A percentile compares a stretch with the other conserved stretches of the same genome.
phyloP scores from a whole-genome alignment of 2,888 invertebrate species.

The Thymelicus lineola region DNA sequence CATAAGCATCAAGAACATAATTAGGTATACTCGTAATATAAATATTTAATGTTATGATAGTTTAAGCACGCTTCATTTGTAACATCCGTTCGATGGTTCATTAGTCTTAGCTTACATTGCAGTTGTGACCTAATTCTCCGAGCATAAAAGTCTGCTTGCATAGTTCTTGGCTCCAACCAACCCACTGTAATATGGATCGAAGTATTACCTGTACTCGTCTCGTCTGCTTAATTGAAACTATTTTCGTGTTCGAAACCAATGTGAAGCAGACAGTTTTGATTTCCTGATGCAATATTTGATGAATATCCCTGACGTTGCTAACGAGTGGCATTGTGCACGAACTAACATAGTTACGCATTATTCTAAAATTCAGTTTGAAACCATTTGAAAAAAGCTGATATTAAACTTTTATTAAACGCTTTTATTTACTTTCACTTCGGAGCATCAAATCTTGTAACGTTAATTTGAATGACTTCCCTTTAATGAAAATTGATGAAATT shows the following conservation, averaged over 20 bases:
- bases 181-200: constrained; percentile 40
- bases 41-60: constrained; percentile 10
- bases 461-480: no score
- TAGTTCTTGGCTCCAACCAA: constrained; percentile 43
- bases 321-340: constrained; percentile 35
- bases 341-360: constrained; percentile 29
- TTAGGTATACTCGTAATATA: constrained; percentile 1
- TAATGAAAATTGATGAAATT: no score
- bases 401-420: no score
- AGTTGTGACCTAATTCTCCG: constrained; percentile 47
- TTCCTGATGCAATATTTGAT: constrained; percentile 35
- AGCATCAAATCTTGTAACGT: no score
- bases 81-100: constrained; percentile 9
- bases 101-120: constrained; percentile 31
- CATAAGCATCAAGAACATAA: no score
- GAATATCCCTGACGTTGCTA: constrained; percentile 27
- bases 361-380: constrained; percentile 23
- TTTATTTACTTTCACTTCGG: no score
- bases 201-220: constrained; percentile 34
- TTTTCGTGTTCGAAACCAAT: constrained; percentile 41
- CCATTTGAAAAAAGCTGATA: not conserved
- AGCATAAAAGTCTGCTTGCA: constrained; percentile 44
- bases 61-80: constrained; percentile 11
- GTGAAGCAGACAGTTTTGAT: constrained; percentile 36
- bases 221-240: constrained; percentile 42